Evolutionary conservation across 1,140 invertebrate species (phyloP), one percentile per base, ranked within the genome.

Genomic region (Diachasmimorpha longicaudata): DNA sequence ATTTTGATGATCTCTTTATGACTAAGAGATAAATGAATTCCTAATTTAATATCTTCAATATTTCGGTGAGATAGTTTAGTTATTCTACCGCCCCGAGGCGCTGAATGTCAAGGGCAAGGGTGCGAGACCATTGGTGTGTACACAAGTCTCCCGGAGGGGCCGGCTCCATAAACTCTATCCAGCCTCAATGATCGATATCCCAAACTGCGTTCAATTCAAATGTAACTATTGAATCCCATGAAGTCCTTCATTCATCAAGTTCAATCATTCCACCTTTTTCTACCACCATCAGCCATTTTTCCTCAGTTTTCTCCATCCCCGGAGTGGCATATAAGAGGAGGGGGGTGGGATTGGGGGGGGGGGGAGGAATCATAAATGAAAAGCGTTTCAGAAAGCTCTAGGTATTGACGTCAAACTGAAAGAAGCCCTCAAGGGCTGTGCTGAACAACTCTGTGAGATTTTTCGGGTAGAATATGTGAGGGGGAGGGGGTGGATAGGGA

Each of bases 61-160:
- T 77, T 78, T 78, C 74, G 75, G 69, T 70, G 77, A 37, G 46
- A 77, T 58, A 48, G 66, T 66, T 55, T 67, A 42, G 52, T 72
- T 44, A 36, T 9, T 58, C 16, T 36, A 79, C 75, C 63, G 72
- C 48, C 55, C 74, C 21, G 77, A 23, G 69, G 66, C 78, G 76
- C 44, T 74, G 78, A 83, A 81, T 83, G 78, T 82, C 82, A 83
- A 83, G 81, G 81, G 77, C 81, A 83, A 82, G 23, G 75, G 81
- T 79, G 77, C 80, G 81, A 81, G 23, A 73, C 44, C 75, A 11
- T 8, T 55, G 21, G 36, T n/a, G 72, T 72, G 55, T 52, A 36
- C 58, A 63, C 23, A 6, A 63, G 19, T 13, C 19, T 3, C 58
- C 58, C 14, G 23, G 31, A 6, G 23, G 58, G 58, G 58, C 21